Percentiles rank a stretch among this genome's conserved stretches.
Evolutionary conservation across 2,113 vertebrate species (phyloP).

Genomic region (Furnarius figulus): DNA sequence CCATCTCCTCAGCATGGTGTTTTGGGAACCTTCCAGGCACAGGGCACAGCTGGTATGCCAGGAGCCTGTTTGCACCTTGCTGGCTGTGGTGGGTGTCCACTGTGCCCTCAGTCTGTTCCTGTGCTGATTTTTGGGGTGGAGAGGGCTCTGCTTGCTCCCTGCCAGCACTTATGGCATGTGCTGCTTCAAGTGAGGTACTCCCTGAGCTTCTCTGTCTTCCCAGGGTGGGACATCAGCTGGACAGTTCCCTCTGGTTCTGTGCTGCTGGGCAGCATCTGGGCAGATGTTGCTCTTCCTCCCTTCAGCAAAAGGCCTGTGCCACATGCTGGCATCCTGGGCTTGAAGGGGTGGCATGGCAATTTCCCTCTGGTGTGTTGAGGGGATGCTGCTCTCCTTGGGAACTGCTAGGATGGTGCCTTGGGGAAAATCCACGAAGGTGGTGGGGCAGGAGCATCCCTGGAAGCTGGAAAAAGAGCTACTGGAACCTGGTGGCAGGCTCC

Average conservation of each 20-base stretch:
- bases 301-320: neutral
- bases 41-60: neutral
- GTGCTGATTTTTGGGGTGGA: accelerated
- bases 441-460: neutral
- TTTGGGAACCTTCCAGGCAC: neutral
- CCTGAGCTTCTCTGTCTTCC: neutral
- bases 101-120: neutral
- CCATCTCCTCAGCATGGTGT: neutral
- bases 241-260: accelerated
- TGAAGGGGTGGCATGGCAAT: neutral
- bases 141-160: neutral
- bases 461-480: neutral
- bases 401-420: neutral
- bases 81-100: neutral
- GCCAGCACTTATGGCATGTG: neutral
- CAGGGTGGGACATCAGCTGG: neutral
- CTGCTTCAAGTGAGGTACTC: neutral
- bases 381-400: neutral
- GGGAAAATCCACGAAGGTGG: accelerated
- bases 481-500: neutral
- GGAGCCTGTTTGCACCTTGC: neutral
- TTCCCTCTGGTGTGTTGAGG: accelerated
- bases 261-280: neutral
- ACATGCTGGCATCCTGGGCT: accelerated
- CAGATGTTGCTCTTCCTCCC: neutral